phyloP scores from a whole-genome alignment of 2,888 invertebrate genomes.

The Agrochola lota region DNA sequence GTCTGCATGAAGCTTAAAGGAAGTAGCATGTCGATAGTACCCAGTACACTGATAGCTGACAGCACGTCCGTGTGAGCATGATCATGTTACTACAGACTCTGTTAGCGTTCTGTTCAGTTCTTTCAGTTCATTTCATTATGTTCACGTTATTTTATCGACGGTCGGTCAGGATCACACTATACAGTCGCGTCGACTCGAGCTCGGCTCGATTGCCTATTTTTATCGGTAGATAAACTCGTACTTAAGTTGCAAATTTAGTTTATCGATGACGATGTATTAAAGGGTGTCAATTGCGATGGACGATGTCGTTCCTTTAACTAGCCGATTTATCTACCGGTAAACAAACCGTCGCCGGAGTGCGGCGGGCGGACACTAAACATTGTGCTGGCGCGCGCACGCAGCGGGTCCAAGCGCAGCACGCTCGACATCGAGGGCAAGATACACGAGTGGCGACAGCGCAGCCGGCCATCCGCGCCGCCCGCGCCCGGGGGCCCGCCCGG shows the following conservation, averaged over 20 bases:
- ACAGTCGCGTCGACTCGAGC: constrained; percentile 14
- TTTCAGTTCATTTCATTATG: constrained; percentile 63
- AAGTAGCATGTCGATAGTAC: constrained; percentile 51
- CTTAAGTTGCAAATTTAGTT: neutral
- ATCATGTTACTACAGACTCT: constrained; percentile 56
- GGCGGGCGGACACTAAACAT: constrained; percentile 35
- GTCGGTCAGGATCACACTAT: constrained; percentile 54
- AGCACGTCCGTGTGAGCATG: constrained; percentile 60
- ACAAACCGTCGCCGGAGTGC: neutral
- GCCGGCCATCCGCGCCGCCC: constrained; percentile 67
- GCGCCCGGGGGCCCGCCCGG: constrained; percentile 58
- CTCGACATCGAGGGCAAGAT: constrained; percentile 90
- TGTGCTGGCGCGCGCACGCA: constrained; percentile 66
- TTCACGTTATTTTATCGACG: constrained; percentile 64
- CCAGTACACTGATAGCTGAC: neutral
- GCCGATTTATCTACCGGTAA: constrained; percentile 40
- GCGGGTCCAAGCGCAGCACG: constrained; percentile 88
- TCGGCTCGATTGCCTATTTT: neutral
- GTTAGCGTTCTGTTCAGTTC: constrained; percentile 58
- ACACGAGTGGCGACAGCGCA: constrained; percentile 85
- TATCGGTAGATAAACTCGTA: constrained; percentile 47
- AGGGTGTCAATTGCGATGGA: neutral
- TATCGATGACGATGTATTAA: neutral
- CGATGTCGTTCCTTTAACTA: neutral
- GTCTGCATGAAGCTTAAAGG: too few species aligned